These are phyloP conservation scores for Tachina lurida DNA, from an alignment of 2,888 invertebrate species.

Conservation along the genomic window DNA sequence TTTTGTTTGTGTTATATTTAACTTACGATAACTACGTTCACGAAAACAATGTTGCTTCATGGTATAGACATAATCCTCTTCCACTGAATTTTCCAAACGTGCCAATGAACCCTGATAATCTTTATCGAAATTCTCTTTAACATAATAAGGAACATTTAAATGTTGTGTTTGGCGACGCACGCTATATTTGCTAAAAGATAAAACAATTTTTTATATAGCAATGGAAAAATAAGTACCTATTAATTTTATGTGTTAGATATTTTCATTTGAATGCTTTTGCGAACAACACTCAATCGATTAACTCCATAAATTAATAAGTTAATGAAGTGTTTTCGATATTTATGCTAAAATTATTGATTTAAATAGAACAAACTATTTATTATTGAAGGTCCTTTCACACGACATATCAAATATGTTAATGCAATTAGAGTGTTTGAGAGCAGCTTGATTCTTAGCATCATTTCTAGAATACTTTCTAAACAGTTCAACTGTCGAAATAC, in stretches of 20 bases:
- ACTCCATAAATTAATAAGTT: not conserved
- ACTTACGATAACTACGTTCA: constrained; percentile 91
- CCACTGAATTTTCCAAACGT: constrained; percentile 95
- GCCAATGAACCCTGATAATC: constrained; percentile 95
- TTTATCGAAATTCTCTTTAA: constrained; percentile 92
- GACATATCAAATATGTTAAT: too few species aligned
- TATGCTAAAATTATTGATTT: not conserved
- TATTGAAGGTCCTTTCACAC: not conserved
- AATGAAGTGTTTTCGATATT: not conserved
- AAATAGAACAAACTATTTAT: not conserved
- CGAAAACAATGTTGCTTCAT: constrained; percentile 95
- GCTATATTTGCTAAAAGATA: constrained; percentile 84
- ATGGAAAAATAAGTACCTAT: not conserved
- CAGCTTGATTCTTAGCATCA: too few species aligned
- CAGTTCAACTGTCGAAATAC: too few species aligned
- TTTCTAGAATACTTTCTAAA: too few species aligned
- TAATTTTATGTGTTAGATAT: constrained; percentile 39
- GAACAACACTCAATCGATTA: not conserved
- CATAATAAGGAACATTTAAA: constrained; percentile 94
- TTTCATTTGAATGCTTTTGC: constrained; percentile 24
- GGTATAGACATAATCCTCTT: constrained; percentile 95
- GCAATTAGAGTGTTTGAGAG: too few species aligned
- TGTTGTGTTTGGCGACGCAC: constrained; percentile 89
- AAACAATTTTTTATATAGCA: constrained; percentile 18
- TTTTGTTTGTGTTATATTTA: constrained; percentile 13